These are phyloP conservation scores for Bombus turneri DNA, from an alignment of 1,140 invertebrate genomes.

Conservation along the genomic window DNA sequence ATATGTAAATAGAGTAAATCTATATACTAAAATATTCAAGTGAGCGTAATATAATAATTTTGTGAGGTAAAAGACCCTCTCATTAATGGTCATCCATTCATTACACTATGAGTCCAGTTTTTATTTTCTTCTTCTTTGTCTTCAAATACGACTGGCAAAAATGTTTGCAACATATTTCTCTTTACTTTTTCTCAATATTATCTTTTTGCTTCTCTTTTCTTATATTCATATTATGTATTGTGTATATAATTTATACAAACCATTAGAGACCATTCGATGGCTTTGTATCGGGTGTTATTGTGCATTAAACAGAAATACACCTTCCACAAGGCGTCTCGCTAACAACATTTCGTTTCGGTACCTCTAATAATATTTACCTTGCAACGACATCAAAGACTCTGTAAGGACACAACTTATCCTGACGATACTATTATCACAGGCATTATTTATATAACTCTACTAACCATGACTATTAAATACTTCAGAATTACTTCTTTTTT, in stretches of 20 bases:
- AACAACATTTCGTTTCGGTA: conserved; percentile 58
- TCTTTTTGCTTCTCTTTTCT: conserved; percentile 54
- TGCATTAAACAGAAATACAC: conserved; percentile 64
- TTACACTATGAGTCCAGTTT: conserved; percentile 67
- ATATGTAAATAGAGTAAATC: conserved; percentile 84
- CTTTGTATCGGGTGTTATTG: conserved; percentile 60
- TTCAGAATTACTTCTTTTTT: conserved; percentile 78
- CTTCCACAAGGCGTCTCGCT: conserved; percentile 42
- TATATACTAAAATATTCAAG: conserved; percentile 83
- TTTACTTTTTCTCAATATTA: conserved; percentile 58
- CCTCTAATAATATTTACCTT: conserved; percentile 77
- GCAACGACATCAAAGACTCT: conserved; percentile 83
- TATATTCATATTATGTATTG: conserved; percentile 48
- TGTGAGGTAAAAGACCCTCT: conserved; percentile 81
- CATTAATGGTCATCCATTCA: conserved; percentile 77
- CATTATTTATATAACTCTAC: conserved; percentile 83
- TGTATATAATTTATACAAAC: conserved; percentile 34
- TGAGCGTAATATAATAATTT: conserved; percentile 83
- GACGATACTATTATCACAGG: conserved; percentile 84
- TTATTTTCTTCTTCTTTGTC: conserved; percentile 47
- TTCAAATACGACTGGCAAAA: conserved; percentile 71
- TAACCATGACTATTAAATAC: conserved; percentile 81
- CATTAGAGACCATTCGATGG: conserved; percentile 60
- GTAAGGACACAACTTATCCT: conserved; percentile 84
- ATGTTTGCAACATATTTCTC: conserved; percentile 65